A percentile compares a stretch with the other conserved stretches of the same genome.
Conservation (phyloP, 2,888 invertebrate genomes). For the Seladonia tumulorum region DNA sequence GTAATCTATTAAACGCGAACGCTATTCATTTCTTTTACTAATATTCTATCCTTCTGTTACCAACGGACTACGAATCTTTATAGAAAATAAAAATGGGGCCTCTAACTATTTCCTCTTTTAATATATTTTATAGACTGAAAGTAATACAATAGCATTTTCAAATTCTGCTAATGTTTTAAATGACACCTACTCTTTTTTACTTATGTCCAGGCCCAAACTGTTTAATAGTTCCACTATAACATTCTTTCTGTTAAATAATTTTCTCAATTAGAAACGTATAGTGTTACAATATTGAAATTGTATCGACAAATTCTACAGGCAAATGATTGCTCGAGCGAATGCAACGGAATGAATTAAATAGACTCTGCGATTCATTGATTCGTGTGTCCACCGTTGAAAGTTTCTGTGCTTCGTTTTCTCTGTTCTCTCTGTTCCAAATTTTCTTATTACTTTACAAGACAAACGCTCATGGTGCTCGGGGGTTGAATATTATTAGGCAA, state of each 20-base stretch:
- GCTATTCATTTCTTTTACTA: no score
- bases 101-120: no score
- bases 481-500: slow-evolving; percentile 1
- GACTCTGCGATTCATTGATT: not conserved
- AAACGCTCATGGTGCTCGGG: not conserved
- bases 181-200: no score
- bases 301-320: not conserved
- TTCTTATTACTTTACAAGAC: slow-evolving; percentile 2
- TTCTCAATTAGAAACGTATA: not conserved
- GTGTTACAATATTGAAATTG: not conserved
- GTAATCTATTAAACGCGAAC: no score
- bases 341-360: not conserved
- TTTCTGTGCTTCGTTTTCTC: not conserved
- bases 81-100: no score
- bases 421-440: not conserved
- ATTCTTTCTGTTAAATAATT: not conserved
- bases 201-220: no score
- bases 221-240: no score
- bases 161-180: no score
- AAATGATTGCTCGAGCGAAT: not conserved
- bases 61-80: no score
- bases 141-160: no score
- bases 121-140: no score
- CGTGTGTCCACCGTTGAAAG: not conserved
- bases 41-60: no score